These are phyloP conservation scores for Hoplodrina blanda DNA, from an alignment of 2,888 invertebrate species.

Conservation along the genomic window DNA sequence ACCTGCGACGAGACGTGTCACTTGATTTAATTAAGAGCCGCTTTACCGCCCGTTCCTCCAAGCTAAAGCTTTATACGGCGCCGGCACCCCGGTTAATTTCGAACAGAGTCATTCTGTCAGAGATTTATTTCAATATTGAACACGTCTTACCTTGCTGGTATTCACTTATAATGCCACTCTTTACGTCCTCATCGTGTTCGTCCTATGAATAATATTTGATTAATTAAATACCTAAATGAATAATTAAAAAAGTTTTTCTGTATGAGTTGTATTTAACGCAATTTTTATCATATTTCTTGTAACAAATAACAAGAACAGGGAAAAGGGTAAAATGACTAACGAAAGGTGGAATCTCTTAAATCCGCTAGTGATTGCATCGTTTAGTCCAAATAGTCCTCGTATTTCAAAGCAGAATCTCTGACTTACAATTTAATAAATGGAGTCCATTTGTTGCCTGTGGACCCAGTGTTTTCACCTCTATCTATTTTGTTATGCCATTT, in stretches of 20 bases:
- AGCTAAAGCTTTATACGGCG: conserved; percentile 82
- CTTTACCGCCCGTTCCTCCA: conserved; percentile 87
- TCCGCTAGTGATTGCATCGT: conserved; percentile 88
- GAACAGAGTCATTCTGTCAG: conserved; percentile 83
- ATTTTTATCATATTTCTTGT: conserved; percentile 22
- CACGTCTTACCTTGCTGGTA: conserved; percentile 65
- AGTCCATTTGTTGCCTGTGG: conserved; percentile 77
- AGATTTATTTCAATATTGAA: conserved; percentile 88
- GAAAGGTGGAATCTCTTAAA: conserved; percentile 81
- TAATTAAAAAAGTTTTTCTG: not conserved
- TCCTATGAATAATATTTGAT: conserved; percentile 4
- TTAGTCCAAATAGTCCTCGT: conserved; percentile 86
- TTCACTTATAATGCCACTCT: conserved; percentile 18
- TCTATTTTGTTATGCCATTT: conserved; percentile 26
- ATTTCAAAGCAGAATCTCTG: conserved; percentile 83
- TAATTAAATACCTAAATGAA: not conserved
- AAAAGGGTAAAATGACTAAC: conserved; percentile 71
- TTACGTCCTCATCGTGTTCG: conserved; percentile 8
- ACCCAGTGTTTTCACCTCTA: conserved; percentile 51
- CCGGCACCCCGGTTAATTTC: conserved; percentile 85
- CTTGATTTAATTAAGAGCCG: conserved; percentile 91
- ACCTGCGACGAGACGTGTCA: conserved; percentile 88
- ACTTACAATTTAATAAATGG: conserved; percentile 84
- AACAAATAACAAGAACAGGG: conserved; percentile 42
- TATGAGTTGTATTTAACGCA: conserved; percentile 20